Conservation (phyloP, 1,140 invertebrate species). For the Panonychus citri region DNA sequence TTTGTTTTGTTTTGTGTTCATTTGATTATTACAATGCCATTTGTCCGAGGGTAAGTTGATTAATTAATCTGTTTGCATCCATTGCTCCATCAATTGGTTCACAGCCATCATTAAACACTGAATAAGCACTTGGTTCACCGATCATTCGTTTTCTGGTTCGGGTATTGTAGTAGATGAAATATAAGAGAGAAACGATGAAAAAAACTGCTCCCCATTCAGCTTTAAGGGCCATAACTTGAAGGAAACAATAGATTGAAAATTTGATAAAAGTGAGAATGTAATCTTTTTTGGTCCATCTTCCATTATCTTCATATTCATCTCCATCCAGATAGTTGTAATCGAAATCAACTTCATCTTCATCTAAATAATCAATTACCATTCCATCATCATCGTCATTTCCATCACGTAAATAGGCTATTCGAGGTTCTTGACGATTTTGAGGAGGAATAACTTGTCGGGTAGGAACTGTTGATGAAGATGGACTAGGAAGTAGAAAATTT, state of each 20-base stretch:
- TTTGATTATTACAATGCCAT: too few relatives aligned
- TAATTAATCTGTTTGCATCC: conserved; percentile 81
- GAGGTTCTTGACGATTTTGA: too few relatives aligned
- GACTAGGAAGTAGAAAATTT: too few relatives aligned
- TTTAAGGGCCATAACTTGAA: conserved; percentile 26
- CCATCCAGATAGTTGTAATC: neutral
- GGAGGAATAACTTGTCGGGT: too few relatives aligned
- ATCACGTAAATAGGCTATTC: too few relatives aligned
- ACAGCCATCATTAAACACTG: conserved; percentile 88
- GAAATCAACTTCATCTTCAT: too few relatives aligned
- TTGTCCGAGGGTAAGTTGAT: conserved; percentile 43
- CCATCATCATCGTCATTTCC: too few relatives aligned
- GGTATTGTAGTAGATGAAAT: conserved; percentile 63
- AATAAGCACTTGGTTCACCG: conserved; percentile 77
- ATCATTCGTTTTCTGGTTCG: conserved; percentile 38
- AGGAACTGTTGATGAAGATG: too few relatives aligned
- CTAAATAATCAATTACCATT: too few relatives aligned
- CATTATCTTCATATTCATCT: neutral
- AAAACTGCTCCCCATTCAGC: conserved; percentile 74
- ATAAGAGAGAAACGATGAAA: conserved; percentile 48
- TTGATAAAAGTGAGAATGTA: neutral
- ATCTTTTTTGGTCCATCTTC: neutral
- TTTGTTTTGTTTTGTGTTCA: too few relatives aligned
- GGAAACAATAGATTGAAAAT: neutral
- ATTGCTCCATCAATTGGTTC: conserved; percentile 73